Evolutionary conservation across 1,140 invertebrate species (phyloP).

Genomic region (Antheraea pernyi): DNA sequence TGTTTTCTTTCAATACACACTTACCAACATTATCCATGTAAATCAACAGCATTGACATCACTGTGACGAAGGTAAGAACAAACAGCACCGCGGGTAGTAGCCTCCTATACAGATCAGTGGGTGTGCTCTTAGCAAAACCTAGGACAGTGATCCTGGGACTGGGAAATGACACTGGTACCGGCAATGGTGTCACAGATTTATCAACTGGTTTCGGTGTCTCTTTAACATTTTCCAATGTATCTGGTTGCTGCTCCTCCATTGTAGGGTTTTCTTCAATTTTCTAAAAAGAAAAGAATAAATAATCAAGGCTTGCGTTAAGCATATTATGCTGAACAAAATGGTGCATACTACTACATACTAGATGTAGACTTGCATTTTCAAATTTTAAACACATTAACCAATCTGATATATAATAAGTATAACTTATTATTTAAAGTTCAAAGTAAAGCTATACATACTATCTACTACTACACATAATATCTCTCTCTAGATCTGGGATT

Average conservation of each 20-base stretch:
- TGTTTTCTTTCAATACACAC: slow-evolving; percentile 11
- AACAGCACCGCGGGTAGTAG: slow-evolving; percentile 82
- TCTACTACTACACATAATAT: too few relatives aligned
- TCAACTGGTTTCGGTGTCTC: slow-evolving; percentile 31
- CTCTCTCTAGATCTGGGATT: too few relatives aligned
- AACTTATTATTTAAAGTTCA: too few relatives aligned
- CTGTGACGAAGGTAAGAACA: slow-evolving; percentile 83
- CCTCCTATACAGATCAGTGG: slow-evolving; percentile 74
- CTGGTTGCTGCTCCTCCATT: slow-evolving; percentile 26
- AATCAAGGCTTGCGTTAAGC: too few relatives aligned
- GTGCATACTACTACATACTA: too few relatives aligned
- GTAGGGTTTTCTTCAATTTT: slow-evolving; percentile 59
- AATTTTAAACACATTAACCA: too few relatives aligned
- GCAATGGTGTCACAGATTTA: slow-evolving; percentile 22
- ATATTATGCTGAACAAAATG: too few relatives aligned
- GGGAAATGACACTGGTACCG: slow-evolving; percentile 15
- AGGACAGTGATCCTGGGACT: slow-evolving; percentile 42
- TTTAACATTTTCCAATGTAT: slow-evolving; percentile 33
- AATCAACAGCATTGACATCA: slow-evolving; percentile 83
- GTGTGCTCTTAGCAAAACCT: slow-evolving; percentile 58
- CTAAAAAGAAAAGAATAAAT: slow-evolving; percentile 23
- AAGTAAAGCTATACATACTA: too few relatives aligned
- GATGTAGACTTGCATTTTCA: too few relatives aligned
- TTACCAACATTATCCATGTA: slow-evolving; percentile 85
- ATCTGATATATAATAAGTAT: too few relatives aligned